Base-by-base conservation (phyloP, 1,140 invertebrate genomes). In the Lutraria rhynchaena region DNA sequence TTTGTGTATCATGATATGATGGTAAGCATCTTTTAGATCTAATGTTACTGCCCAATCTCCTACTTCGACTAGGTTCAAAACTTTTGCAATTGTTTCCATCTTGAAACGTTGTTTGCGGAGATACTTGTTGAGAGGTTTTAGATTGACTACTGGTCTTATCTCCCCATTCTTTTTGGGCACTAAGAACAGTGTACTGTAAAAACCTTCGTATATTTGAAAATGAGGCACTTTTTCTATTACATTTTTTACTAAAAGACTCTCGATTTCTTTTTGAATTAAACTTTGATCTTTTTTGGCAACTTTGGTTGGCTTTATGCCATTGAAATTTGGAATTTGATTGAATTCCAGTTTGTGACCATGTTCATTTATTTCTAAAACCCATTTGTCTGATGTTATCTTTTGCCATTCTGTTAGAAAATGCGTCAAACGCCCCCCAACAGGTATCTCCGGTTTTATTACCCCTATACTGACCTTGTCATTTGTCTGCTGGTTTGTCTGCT, bases 261-360 rank as follows among this genome's bases (percentile, higher is more conserved):
- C 11, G 41, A 74, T 75, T 82, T 74, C 60, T 37, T 1, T 37
- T 29, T 37, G 7, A 17, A 65, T 44, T n/a, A 60, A 19, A 24
- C 31, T 15, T 69, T 15, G 24, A 49, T 33, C 19, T 55, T 82
- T 58, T 29, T 29, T 2, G 27, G 35, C 7, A 27, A 51, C 37
- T 2, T 31, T 41, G 19, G 69, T 74, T 35, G 27, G 29, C 60
- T 67, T 74, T 61, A 74, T 49, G 7, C 60, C 58, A 24, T 15
- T 2, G 49, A 75, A 75, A 29, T 13, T 24, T 7, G 60, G 49
- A 7, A 17, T 60, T 61, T 37, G 1, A 44, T 5, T 11, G 29
- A 82, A 84, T 57, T 74, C 41, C 46, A 81, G 49, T 44, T 73
- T 65, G 60, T 71, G 58, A 60, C 84, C 83, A 7, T 78, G 17